phyloP scores from a whole-genome alignment of 1,140 invertebrate genomes.

The Ceratosolen solmsi region DNA sequence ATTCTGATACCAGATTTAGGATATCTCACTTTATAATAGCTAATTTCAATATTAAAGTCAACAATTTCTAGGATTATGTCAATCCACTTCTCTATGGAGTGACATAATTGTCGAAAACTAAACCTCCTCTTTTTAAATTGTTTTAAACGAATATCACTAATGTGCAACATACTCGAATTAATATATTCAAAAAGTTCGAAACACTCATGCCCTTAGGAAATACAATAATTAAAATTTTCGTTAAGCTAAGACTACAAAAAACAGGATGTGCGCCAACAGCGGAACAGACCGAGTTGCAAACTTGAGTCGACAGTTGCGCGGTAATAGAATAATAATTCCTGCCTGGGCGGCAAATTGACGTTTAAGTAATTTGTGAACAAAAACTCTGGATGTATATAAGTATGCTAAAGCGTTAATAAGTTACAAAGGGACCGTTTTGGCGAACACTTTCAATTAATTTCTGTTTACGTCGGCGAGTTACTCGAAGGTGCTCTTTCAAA shows the following conservation, averaged over 20 bases:
- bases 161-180: too few species aligned
- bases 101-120: too few species aligned
- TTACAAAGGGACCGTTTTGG: slow-evolving; percentile 25
- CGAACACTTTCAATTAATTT: slow-evolving; percentile 64
- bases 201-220: too few species aligned
- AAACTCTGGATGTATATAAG: slow-evolving; percentile 61
- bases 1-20: too few species aligned
- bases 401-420: slow-evolving; percentile 58
- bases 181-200: too few species aligned
- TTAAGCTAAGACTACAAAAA: not conserved
- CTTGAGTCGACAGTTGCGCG: slow-evolving; percentile 25
- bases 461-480: slow-evolving; percentile 56
- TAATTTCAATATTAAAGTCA: too few species aligned
- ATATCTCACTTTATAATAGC: too few species aligned
- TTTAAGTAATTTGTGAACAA: slow-evolving; percentile 54
- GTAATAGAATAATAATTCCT: slow-evolving; percentile 55
- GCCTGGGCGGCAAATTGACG: slow-evolving; percentile 27
- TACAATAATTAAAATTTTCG: slow-evolving; percentile 24
- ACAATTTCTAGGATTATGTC: too few species aligned
- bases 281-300: slow-evolving; percentile 29
- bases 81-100: too few species aligned
- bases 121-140: too few species aligned
- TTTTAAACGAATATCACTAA: too few species aligned
- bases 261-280: not conserved
- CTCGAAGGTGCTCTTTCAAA: slow-evolving; percentile 11